Evolutionary conservation across 1,140 invertebrate genomes (phyloP).

Genomic region (Drosophila ironensis): DNA sequence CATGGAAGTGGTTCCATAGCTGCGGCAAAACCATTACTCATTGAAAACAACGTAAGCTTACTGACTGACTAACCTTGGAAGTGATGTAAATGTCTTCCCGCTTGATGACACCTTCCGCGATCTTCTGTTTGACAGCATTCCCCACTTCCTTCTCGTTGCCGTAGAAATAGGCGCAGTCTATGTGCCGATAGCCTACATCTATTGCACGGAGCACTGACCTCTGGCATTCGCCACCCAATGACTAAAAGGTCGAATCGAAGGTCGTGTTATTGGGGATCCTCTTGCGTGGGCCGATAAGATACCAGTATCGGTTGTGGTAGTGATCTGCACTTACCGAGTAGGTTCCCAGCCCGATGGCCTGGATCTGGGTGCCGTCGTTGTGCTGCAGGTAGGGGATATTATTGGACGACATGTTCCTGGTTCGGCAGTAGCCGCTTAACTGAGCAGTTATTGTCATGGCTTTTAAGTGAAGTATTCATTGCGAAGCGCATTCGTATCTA

Average conservation of each 20-base stretch:
- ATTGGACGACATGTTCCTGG: slow-evolving; percentile 49
- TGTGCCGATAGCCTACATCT: slow-evolving; percentile 92
- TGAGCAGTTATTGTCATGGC: neutral
- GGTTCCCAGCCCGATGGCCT: slow-evolving; percentile 89
- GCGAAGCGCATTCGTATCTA: neutral
- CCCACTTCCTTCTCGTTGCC: slow-evolving; percentile 94
- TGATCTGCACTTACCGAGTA: slow-evolving; percentile 88
- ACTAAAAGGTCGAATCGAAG: slow-evolving; percentile 81
- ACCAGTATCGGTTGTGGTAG: slow-evolving; percentile 76
- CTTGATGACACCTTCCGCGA: slow-evolving; percentile 88
- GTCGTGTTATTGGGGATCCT: slow-evolving; percentile 10
- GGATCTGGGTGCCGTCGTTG: slow-evolving; percentile 87
- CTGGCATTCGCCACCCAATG: slow-evolving; percentile 81
- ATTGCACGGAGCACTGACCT: slow-evolving; percentile 90
- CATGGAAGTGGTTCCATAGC: slow-evolving; percentile 89
- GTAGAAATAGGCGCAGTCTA: slow-evolving; percentile 94
- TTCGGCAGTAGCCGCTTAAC: slow-evolving; percentile 37
- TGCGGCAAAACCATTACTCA: slow-evolving; percentile 35
- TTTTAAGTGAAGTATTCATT: neutral
- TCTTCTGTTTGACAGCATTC: slow-evolving; percentile 87
- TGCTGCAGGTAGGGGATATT: slow-evolving; percentile 82
- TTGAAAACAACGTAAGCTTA: neutral
- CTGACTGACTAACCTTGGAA: slow-evolving; percentile 85
- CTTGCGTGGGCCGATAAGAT: slow-evolving; percentile 25
- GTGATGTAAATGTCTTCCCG: slow-evolving; percentile 94